Conservation (phyloP, 2,113 vertebrate species). For the Oncorhynchus clarkii region DNA sequence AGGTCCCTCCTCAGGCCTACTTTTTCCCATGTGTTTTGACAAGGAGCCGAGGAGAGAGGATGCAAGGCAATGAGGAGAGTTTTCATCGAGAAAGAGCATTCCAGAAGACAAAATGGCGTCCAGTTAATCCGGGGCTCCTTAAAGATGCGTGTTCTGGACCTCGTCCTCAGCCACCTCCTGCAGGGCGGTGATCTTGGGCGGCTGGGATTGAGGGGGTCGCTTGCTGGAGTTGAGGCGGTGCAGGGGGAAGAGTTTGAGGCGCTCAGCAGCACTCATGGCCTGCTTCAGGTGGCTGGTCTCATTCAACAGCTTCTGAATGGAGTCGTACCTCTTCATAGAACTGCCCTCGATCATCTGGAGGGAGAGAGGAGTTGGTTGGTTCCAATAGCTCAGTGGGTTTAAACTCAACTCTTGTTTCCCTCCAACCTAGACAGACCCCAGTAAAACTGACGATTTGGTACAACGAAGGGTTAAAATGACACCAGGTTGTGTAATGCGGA, state of each 20-base stretch:
- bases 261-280: constrained; percentile 85
- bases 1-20: no score
- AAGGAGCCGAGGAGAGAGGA: no score
- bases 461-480: no score
- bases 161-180: constrained; percentile 93
- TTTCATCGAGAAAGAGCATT: no score
- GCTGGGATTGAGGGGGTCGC: constrained; percentile 57
- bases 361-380: no score
- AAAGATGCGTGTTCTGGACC: constrained; percentile 86
- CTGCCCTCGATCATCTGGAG: constrained; percentile 89
- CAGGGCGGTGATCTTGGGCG: constrained; percentile 80
- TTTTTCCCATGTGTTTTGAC: no score
- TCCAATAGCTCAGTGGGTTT: no score
- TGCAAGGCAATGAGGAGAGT: no score
- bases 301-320: constrained; percentile 88
- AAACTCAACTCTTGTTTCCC: no score
- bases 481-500: no score
- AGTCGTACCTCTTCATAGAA: constrained; percentile 83
- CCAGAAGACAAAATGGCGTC: neutral
- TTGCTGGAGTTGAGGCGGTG: constrained; percentile 86
- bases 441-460: no score
- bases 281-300: constrained; percentile 90
- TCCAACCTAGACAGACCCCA: no score
- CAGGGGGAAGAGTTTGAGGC: constrained; percentile 78
- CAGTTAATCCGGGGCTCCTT: constrained; percentile 8